These are phyloP conservation scores for Mythimna pallens DNA, from an alignment of 2,888 invertebrate genomes.

Conservation along the genomic window DNA sequence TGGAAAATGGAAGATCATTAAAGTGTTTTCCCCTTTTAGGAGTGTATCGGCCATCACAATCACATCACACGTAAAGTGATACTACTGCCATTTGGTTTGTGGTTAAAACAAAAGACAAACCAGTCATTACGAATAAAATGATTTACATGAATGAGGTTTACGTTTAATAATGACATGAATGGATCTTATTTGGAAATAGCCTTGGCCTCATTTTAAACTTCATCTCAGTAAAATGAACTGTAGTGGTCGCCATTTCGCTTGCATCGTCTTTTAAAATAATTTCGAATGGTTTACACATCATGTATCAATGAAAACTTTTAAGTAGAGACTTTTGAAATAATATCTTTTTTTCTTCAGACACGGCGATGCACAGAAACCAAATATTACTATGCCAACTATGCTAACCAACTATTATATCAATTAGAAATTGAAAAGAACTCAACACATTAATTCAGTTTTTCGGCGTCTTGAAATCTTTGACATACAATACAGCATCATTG, in stretches of 20 bases:
- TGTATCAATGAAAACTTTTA: not conserved
- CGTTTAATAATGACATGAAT: constrained; percentile 6
- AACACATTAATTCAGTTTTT: not conserved
- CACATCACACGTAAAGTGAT: not conserved
- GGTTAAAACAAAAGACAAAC: constrained; percentile 3
- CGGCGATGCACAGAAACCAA: not conserved
- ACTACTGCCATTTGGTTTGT: not conserved
- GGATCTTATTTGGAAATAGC: constrained; percentile 11
- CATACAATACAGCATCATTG: not conserved
- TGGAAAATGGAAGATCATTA: not conserved
- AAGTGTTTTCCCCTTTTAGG: not conserved
- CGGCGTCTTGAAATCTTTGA: not conserved
- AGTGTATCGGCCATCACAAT: not conserved
- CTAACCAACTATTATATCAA: too few species aligned
- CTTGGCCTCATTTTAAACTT: constrained; percentile 23
- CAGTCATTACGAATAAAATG: constrained; percentile 4
- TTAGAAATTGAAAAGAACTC: not conserved
- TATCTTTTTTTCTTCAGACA: not conserved
- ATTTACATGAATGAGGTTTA: not conserved
- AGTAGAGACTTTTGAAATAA: not conserved
- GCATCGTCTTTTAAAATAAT: constrained; percentile 13
- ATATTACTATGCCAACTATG: too few species aligned
- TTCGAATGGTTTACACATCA: not conserved
- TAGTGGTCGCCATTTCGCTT: constrained; percentile 8
- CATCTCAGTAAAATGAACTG: constrained; percentile 5